These are phyloP conservation scores for Pararge aegeria DNA, from an alignment of 1,140 invertebrate genomes.

Conservation along the genomic window DNA sequence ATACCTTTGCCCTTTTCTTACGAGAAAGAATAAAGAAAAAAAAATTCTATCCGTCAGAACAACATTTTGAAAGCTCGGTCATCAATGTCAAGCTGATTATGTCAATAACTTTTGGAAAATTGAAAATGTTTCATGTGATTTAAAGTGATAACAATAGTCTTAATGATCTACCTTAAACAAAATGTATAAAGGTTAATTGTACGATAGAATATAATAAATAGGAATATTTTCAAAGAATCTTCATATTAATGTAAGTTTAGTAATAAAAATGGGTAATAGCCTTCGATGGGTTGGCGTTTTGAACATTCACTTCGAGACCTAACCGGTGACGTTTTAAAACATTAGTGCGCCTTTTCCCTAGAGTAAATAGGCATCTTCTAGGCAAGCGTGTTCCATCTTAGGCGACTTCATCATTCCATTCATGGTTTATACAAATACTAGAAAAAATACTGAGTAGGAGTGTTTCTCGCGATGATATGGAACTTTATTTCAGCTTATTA, in stretches of 20 bases:
- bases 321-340: slow-evolving; percentile 31
- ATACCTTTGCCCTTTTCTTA: too few species aligned
- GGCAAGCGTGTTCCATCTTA: too few species aligned
- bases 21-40: too few species aligned
- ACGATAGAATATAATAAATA: not conserved
- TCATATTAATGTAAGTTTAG: not conserved
- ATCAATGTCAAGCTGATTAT: not conserved
- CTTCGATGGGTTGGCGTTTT: slow-evolving; percentile 27
- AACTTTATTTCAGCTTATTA: too few species aligned
- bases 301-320: slow-evolving; percentile 24
- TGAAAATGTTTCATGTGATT: not conserved
- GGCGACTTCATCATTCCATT: too few species aligned
- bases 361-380: too few species aligned
- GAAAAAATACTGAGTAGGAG: too few species aligned
- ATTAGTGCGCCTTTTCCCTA: not conserved
- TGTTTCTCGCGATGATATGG: too few species aligned
- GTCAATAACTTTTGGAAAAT: not conserved
- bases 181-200: not conserved
- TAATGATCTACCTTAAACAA: not conserved
- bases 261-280: not conserved
- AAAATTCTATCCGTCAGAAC: too few species aligned
- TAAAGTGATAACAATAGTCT: too few species aligned
- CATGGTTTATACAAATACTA: too few species aligned
- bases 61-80: too few species aligned
- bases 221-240: not conserved